phyloP scores from a whole-genome alignment of 2,113 vertebrate species.

The Bubalus kerabau region DNA sequence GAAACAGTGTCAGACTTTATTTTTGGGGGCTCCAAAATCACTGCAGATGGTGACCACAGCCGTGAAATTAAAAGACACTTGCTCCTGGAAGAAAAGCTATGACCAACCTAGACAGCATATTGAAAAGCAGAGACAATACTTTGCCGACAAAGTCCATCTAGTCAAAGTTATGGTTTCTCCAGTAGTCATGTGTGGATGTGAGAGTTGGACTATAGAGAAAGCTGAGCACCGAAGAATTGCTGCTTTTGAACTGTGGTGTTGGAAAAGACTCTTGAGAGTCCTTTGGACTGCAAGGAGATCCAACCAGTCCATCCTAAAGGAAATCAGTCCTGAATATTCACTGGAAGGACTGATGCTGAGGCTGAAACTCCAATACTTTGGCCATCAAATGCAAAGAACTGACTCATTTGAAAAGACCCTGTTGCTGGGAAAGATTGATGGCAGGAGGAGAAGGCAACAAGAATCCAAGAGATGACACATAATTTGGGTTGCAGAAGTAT shows the following conservation, averaged over 20 bases:
- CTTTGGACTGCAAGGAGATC: neutral
- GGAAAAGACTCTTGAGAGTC: neutral
- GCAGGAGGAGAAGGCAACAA: neutral
- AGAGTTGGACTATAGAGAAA: neutral
- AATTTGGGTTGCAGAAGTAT: neutral
- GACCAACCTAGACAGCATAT: neutral
- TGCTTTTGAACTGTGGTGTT: neutral
- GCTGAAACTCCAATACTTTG: neutral
- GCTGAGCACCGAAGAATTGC: neutral
- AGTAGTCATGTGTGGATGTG: neutral
- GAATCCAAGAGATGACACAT: neutral
- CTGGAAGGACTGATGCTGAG: neutral
- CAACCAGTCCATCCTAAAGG: neutral
- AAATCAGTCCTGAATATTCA: neutral
- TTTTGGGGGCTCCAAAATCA: neutral
- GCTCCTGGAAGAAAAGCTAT: neutral
- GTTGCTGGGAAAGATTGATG: neutral
- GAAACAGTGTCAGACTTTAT: neutral
- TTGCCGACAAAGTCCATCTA: accelerated
- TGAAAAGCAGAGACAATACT: neutral
- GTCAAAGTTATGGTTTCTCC: neutral
- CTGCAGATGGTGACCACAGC: neutral
- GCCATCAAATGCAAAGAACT: neutral
- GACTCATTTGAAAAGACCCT: neutral
- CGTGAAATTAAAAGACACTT: neutral